These are phyloP conservation scores for Lagenorhynchus albirostris DNA, from an alignment of 2,113 vertebrate genomes.

Conservation along the genomic window DNA sequence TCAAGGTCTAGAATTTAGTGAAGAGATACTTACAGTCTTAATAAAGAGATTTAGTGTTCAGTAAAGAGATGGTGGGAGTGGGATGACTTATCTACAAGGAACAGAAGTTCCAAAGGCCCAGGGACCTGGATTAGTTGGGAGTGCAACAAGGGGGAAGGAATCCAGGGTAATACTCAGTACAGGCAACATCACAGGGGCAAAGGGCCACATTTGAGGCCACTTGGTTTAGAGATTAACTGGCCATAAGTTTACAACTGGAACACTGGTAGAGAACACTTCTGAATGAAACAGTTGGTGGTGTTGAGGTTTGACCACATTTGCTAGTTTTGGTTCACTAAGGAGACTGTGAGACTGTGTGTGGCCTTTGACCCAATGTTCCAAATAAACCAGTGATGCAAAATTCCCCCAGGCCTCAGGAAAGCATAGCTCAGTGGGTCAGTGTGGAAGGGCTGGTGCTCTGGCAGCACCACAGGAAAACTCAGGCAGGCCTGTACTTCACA, in stretches of 20 bases:
- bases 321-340: not conserved
- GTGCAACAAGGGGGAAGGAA: not conserved
- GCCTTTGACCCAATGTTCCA: not conserved
- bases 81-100: not conserved
- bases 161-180: not conserved
- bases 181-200: not conserved
- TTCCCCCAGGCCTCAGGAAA: not conserved
- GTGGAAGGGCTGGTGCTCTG: not conserved
- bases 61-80: not conserved
- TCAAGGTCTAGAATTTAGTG: conserved; percentile 27
- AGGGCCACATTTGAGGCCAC: not conserved
- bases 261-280: not conserved
- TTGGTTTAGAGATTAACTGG: not conserved
- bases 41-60: not conserved
- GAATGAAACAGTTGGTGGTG: not conserved
- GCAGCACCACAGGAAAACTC: too few relatives aligned
- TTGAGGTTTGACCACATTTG: not conserved
- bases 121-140: not conserved
- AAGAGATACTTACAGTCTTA: not conserved
- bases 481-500: not conserved
- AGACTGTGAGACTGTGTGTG: not conserved
- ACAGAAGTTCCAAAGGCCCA: not conserved
- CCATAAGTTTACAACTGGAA: not conserved
- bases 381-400: not conserved
- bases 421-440: not conserved